These are phyloP conservation scores for Cryptophagus acutangulus DNA, from an alignment of 2,888 invertebrate species.

Conservation along the genomic window DNA sequence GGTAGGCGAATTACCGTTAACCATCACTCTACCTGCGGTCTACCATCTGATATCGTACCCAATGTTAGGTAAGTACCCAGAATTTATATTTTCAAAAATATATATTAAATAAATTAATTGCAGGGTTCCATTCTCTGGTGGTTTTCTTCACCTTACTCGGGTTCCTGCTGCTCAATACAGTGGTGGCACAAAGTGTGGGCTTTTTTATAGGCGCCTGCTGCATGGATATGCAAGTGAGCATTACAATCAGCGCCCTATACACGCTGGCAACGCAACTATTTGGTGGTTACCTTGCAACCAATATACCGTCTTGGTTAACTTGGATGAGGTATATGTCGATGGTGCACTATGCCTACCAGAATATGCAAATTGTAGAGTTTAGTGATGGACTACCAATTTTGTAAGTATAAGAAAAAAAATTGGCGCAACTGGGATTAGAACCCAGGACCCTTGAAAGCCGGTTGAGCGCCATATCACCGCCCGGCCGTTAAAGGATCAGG, in stretches of 20 bases:
- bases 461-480: not conserved
- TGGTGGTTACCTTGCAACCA: conserved; percentile 69
- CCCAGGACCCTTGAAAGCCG: not conserved
- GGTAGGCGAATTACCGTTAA: conserved; percentile 72
- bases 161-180: conserved; percentile 64
- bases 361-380: conserved; percentile 76
- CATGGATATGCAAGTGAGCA: conserved; percentile 71
- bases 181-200: conserved; percentile 74
- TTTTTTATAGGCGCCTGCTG: conserved; percentile 75
- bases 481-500: not conserved
- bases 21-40: conserved; percentile 68
- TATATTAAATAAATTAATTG: conserved; percentile 18
- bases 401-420: conserved; percentile 49
- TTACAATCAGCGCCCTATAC: conserved; percentile 71
- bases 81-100: conserved; percentile 4
- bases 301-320: conserved; percentile 66
- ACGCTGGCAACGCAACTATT: conserved; percentile 72
- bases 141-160: conserved; percentile 66
- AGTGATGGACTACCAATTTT: conserved; percentile 62
- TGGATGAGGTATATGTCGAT: conserved; percentile 73
- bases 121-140: conserved; percentile 54
- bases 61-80: conserved; percentile 54
- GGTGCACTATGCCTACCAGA: conserved; percentile 76
- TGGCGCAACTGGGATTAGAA: not conserved
- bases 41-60: conserved; percentile 74